Conservation (phyloP, 2,888 invertebrate genomes). For the Heliconius hortense region DNA sequence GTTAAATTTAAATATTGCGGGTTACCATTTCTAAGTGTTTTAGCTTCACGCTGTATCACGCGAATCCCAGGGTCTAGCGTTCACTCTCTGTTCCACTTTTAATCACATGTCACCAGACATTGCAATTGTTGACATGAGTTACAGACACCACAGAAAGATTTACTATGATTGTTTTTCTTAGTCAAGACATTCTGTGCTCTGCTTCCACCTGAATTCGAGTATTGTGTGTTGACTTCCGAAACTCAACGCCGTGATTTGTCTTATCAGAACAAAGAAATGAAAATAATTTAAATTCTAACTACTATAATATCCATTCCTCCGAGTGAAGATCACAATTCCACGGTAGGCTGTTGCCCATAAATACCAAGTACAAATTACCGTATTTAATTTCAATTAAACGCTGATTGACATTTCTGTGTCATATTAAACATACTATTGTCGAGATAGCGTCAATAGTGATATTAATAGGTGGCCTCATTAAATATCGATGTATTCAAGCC, state of each 20-base stretch:
- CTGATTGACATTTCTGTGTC: constrained; percentile 15
- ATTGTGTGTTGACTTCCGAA: not conserved
- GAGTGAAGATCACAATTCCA: not conserved
- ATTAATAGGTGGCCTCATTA: constrained; percentile 26
- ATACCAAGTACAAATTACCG: not conserved
- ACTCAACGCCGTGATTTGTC: not conserved
- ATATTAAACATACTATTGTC: constrained; percentile 6
- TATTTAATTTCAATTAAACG: not conserved
- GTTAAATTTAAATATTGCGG: not conserved
- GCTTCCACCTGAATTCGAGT: not conserved
- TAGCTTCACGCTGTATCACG: not conserved
- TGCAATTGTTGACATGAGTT: no score
- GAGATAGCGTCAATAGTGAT: constrained; percentile 18
- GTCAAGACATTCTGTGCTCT: no score
- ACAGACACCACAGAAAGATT: no score
- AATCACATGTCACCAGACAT: not conserved
- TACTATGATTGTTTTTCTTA: no score
- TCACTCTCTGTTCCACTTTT: not conserved
- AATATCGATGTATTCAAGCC: constrained; percentile 17
- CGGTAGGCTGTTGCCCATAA: not conserved
- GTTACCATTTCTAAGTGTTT: not conserved
- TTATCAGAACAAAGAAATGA: not conserved
- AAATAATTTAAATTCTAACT: no score
- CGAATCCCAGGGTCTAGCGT: no score
- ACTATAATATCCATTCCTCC: no score